Evolutionary conservation across 2,888 invertebrate species (phyloP), one percentile per base, ranked within the genome.

Genomic region (Phoronis australis): DNA sequence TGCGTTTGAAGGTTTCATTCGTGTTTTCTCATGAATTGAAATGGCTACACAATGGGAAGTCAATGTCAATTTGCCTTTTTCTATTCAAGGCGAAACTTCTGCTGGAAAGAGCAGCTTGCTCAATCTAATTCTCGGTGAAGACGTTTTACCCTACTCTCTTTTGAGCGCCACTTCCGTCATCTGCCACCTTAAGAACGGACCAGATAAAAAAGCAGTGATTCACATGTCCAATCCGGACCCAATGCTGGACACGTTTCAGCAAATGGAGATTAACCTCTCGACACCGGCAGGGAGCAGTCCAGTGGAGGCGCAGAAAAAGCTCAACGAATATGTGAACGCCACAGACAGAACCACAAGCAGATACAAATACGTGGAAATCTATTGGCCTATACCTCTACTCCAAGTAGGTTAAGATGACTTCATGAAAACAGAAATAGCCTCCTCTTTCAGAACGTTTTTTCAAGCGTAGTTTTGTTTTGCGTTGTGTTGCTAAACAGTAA

Each of bases 61-160:
- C n/a, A n/a, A n/a, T n/a, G n/a, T n/a, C n/a, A n/a, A n/a, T n/a
- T n/a, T n/a, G n/a, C n/a, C n/a, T 44, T 35, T 35, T n/a, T 12
- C 35, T 18, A 15, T 45, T 42, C 26, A 27, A 52, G 52, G 52
- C 31, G 53, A 53, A 41, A 54, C 54, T 5, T 41, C 44, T 3
- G 53, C 53, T 6, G 53, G 53, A 3, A 53, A 53, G 40, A 53
- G 53, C 37, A 51, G 50, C 26, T 42, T 53, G 15, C 47, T 53
- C 2, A 53, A 53, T 39, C 47, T 53, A 18, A 21, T 53, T 3
- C 24, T 53, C 18, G 53, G 53, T 3, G 35, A 37, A 23, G 47
- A 51, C 21, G 37, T 53, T 6, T 38, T 53, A 2, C 53, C 53
- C 4, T 38, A 40, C n/a, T 51, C 47, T 15, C 43, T 47, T 6